phyloP scores from a whole-genome alignment of 2,797 vertebrate genomes.

The Triplophysa yarkandensis region DNA sequence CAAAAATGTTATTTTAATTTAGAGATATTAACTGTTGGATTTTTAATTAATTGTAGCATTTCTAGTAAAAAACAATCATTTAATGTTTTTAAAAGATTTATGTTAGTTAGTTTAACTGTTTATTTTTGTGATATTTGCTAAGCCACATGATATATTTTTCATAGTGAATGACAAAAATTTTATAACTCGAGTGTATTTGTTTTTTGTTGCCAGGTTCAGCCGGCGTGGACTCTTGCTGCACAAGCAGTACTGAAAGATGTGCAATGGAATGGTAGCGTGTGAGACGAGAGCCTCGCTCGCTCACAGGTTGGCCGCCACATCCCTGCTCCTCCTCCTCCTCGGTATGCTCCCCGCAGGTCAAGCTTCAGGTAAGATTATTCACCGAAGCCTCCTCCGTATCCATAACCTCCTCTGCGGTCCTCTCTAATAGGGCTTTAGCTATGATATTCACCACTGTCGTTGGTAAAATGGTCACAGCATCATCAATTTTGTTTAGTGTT shows the following conservation, averaged over 20 bases:
- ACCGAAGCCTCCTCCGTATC: slow-evolving; percentile 1
- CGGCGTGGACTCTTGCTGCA: slow-evolving; percentile 70
- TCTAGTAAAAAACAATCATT: too few species aligned
- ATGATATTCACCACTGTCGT: background rate
- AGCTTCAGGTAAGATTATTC: slow-evolving; percentile 74
- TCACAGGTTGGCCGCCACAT: slow-evolving; percentile 72
- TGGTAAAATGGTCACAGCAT: background rate
- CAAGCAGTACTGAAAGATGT: slow-evolving; percentile 76
- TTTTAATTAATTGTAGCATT: too few species aligned
- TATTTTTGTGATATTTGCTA: too few species aligned
- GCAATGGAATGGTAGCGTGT: slow-evolving; percentile 80
- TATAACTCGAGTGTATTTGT: too few species aligned
- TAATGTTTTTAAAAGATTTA: too few species aligned
- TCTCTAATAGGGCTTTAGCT: background rate
- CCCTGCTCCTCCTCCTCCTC: slow-evolving; percentile 71
- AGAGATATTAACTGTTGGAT: too few species aligned
- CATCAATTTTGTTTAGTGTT: background rate
- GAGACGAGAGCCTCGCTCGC: slow-evolving; percentile 71
- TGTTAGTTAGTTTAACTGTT: too few species aligned
- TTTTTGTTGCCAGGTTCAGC: slow-evolving; percentile 70
- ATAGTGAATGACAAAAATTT: too few species aligned
- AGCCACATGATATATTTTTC: too few species aligned
- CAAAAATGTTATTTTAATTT: too few species aligned
- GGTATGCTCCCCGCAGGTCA: slow-evolving; percentile 72
- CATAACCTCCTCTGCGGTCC: background rate